phyloP scores from a whole-genome alignment of 2,888 invertebrate genomes.

The Ormyrus rosae region DNA sequence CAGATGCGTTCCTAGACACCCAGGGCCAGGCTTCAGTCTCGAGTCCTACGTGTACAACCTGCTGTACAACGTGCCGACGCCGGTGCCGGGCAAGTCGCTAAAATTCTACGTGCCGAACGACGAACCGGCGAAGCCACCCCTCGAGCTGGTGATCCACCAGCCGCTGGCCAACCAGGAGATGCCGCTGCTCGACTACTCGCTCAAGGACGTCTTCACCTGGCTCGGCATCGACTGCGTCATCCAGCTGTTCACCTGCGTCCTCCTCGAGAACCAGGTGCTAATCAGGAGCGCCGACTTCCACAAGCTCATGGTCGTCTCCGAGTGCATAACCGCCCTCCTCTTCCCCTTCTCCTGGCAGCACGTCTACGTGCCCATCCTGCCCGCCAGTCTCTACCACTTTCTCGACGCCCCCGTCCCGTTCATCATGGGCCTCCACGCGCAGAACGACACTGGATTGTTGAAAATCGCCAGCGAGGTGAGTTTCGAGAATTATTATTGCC shows the following conservation, averaged over 20 bases:
- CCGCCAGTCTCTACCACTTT: constrained; percentile 95
- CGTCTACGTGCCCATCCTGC: constrained; percentile 97
- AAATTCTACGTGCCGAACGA: constrained; percentile 74
- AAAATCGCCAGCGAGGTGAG: constrained; percentile 76
- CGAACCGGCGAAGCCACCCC: constrained; percentile 72
- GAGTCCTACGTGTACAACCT: constrained; percentile 97
- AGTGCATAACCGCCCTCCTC: constrained; percentile 91
- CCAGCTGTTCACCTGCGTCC: constrained; percentile 94
- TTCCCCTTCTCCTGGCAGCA: constrained; percentile 99
- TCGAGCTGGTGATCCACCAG: constrained; percentile 83
- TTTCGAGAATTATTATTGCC: not conserved
- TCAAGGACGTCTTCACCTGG: constrained; percentile 91
- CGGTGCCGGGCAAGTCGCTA: constrained; percentile 91
- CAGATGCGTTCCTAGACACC: constrained; percentile 87
- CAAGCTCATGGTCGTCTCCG: constrained; percentile 96
- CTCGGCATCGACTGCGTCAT: constrained; percentile 95
- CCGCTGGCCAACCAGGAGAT: constrained; percentile 89
- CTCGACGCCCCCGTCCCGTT: constrained; percentile 99
- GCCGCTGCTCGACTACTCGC: constrained; percentile 94
- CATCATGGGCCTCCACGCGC: constrained; percentile 91
- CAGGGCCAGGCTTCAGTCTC: constrained; percentile 86
- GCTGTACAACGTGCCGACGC: constrained; percentile 94
- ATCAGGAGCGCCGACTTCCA: constrained; percentile 96
- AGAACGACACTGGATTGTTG: constrained; percentile 74
- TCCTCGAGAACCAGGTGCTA: constrained; percentile 97